Evolutionary conservation across 2,888 invertebrate genomes (phyloP).

Genomic region (Junonia oenone): DNA sequence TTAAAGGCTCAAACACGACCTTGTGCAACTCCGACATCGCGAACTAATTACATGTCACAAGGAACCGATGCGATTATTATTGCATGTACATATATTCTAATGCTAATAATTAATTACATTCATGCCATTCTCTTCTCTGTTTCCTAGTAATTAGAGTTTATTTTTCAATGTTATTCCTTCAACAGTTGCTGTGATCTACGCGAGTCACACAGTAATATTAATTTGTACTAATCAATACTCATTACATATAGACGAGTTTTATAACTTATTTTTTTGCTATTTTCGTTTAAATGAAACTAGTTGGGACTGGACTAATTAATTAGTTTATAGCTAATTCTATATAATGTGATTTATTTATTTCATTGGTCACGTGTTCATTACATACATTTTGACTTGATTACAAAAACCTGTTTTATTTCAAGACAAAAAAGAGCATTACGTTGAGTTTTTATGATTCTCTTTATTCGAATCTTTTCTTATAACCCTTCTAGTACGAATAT

Average conservation of each 20-base stretch:
- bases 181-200: conserved; percentile 10
- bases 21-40: neutral
- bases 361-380: too few relatives aligned
- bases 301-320: too few relatives aligned
- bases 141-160: neutral
- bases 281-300: too few relatives aligned
- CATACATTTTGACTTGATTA: too few relatives aligned
- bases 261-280: too few relatives aligned
- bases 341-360: too few relatives aligned
- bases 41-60: conserved; percentile 7
- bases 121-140: neutral
- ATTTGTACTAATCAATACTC: conserved; percentile 13
- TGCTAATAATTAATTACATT: neutral
- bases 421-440: too few relatives aligned
- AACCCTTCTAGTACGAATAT: too few relatives aligned
- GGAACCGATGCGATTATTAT: conserved; percentile 7
- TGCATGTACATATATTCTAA: neutral
- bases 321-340: too few relatives aligned
- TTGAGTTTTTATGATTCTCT: too few relatives aligned
- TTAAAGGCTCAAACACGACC: neutral
- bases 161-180: neutral
- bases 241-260: neutral
- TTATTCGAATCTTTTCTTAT: too few relatives aligned
- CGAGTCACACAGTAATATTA: conserved; percentile 3
- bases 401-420: too few relatives aligned